Conservation (phyloP, 2,888 invertebrate species). For the Ischnus inquisitorius region DNA sequence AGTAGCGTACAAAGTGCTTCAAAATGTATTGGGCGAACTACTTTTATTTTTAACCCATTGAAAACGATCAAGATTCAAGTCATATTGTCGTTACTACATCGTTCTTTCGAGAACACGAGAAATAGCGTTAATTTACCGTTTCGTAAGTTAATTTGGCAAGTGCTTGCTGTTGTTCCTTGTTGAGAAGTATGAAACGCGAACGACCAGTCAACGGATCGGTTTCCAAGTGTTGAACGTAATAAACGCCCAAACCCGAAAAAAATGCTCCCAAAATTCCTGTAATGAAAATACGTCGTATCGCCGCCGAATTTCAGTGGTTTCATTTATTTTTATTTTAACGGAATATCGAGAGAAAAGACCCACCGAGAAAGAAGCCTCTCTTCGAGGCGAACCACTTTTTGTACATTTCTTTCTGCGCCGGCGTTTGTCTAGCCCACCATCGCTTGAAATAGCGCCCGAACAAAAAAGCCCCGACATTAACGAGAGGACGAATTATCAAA, state of each 20-base stretch:
- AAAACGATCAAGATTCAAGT: too few relatives aligned
- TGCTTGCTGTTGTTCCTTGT: constrained; percentile 83
- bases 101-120: background rate
- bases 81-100: too few relatives aligned
- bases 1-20: too few relatives aligned
- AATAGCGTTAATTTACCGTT: constrained; percentile 64
- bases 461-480: constrained; percentile 81
- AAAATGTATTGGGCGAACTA: background rate
- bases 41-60: background rate
- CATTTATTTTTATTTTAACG: background rate
- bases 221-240: constrained; percentile 85
- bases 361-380: constrained; percentile 69
- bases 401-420: constrained; percentile 79
- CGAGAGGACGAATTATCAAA: constrained; percentile 77
- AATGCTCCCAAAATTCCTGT: constrained; percentile 75
- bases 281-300: constrained; percentile 39
- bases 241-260: constrained; percentile 72
- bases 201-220: constrained; percentile 86
- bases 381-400: constrained; percentile 71
- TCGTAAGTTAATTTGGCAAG: constrained; percentile 84
- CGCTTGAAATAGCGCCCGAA: constrained; percentile 82
- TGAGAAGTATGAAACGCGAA: constrained; percentile 86
- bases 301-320: too few relatives aligned
- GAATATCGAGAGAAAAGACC: background rate
- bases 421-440: constrained; percentile 85